A percentile compares a stretch with the other conserved stretches of the same genome.
Conservation (phyloP, 2,797 vertebrate species). For the Sebastes elongatus region DNA sequence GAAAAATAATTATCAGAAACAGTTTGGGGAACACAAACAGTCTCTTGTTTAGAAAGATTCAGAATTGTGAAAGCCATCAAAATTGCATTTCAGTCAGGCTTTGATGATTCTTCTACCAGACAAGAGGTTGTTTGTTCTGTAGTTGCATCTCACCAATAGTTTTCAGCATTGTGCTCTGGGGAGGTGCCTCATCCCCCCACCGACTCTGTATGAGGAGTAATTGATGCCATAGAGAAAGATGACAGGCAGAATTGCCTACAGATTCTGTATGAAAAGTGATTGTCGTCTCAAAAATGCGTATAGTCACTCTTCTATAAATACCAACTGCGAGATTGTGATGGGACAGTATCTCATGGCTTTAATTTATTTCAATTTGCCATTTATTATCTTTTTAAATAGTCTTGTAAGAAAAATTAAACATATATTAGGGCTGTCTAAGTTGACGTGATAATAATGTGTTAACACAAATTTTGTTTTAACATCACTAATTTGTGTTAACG, state of each 20-base stretch:
- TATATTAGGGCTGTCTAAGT: too few relatives aligned
- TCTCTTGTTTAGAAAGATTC: constrained; percentile 1
- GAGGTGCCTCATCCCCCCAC: constrained; percentile 39
- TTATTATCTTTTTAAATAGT: not conserved
- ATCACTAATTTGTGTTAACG: too few relatives aligned
- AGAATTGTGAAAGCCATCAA: not conserved
- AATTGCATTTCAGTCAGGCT: constrained; percentile 10
- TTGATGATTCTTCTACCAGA: constrained; percentile 10
- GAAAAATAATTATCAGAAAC: not conserved
- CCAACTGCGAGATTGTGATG: not conserved
- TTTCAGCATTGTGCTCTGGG: constrained; percentile 18
- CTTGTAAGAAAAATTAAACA: not conserved
- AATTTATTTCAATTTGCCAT: not conserved
- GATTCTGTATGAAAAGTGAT: not conserved
- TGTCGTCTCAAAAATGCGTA: not conserved
- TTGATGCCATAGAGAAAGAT: constrained; percentile 7
- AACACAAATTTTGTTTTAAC: too few relatives aligned
- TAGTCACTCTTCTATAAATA: not conserved
- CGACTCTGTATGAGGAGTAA: constrained; percentile 26
- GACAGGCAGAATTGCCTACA: not conserved
- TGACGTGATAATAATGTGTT: too few relatives aligned
- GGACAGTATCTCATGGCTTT: not conserved
- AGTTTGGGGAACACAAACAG: not conserved
- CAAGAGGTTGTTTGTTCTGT: constrained; percentile 43
- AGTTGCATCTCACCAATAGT: constrained; percentile 19